Evolutionary conservation across 2,113 vertebrate genomes (phyloP).

Genomic region (Eulemur rufifrons): DNA sequence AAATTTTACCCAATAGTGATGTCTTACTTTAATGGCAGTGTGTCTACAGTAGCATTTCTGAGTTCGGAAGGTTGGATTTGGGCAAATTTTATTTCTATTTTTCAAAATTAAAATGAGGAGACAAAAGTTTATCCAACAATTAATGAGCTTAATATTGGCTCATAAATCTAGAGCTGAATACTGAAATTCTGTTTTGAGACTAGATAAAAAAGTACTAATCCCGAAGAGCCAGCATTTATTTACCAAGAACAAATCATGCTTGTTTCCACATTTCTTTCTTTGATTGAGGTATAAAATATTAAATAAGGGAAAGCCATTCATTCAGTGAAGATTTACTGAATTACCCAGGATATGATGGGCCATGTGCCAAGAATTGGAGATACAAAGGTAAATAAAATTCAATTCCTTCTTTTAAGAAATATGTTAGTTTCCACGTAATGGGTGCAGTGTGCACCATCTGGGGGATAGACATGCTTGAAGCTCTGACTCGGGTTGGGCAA

Average conservation of each 20-base stretch:
- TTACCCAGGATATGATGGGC: background rate
- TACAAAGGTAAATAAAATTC: background rate
- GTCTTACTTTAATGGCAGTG: background rate
- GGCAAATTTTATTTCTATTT: background rate
- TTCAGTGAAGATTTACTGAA: slow-evolving; percentile 1
- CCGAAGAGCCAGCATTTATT: background rate
- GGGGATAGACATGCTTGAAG: no score
- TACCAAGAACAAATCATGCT: background rate
- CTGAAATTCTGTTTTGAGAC: slow-evolving; percentile 9
- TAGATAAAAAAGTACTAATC: background rate
- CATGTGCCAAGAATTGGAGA: background rate
- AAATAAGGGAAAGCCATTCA: background rate
- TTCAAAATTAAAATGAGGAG: slow-evolving; percentile 10
- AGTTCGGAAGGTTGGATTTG: background rate
- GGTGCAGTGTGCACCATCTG: no score
- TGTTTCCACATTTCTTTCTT: slow-evolving; percentile 24
- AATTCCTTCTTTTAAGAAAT: slow-evolving; percentile 9
- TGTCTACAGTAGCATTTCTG: background rate
- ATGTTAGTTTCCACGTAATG: background rate
- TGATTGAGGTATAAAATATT: background rate
- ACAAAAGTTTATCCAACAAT: background rate
- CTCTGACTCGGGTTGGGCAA: no score
- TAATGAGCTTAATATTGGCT: background rate
- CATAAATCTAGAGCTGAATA: background rate
- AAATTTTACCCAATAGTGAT: background rate